phyloP scores from a whole-genome alignment of 2,888 invertebrate genomes.

The Macrophya annulata region DNA sequence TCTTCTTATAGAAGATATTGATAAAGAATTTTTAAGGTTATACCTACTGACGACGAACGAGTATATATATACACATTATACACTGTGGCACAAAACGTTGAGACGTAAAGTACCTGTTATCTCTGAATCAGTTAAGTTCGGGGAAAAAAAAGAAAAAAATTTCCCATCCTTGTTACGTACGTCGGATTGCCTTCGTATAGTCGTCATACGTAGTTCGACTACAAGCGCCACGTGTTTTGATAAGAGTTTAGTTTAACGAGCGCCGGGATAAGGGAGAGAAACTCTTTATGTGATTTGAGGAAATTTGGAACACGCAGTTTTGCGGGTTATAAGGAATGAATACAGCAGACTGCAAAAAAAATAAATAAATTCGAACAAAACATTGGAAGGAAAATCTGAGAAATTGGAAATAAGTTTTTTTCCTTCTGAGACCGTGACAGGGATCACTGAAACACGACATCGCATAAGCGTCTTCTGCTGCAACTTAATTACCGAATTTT shows the following conservation, averaged over 20 bases:
- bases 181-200: background rate
- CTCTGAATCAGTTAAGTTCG: background rate
- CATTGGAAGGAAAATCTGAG: background rate
- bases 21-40: too few species aligned
- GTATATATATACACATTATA: background rate
- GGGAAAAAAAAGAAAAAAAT: background rate
- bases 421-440: background rate
- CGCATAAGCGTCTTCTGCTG: background rate
- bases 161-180: background rate
- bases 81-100: too few species aligned
- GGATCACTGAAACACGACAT: background rate
- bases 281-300: too few species aligned
- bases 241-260: background rate
- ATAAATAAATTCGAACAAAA: background rate
- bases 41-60: background rate
- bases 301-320: too few species aligned
- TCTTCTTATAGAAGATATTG: too few species aligned
- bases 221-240: background rate
- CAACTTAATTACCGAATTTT: conserved; percentile 7
- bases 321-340: background rate
- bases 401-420: background rate
- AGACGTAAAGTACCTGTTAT: background rate
- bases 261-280: background rate
- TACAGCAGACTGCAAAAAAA: too few species aligned
- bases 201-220: background rate